A percentile compares a stretch with the other conserved stretches of the same genome.
phyloP scores from a whole-genome alignment of 1,140 invertebrate species.

The Rhopalosiphum padi region DNA sequence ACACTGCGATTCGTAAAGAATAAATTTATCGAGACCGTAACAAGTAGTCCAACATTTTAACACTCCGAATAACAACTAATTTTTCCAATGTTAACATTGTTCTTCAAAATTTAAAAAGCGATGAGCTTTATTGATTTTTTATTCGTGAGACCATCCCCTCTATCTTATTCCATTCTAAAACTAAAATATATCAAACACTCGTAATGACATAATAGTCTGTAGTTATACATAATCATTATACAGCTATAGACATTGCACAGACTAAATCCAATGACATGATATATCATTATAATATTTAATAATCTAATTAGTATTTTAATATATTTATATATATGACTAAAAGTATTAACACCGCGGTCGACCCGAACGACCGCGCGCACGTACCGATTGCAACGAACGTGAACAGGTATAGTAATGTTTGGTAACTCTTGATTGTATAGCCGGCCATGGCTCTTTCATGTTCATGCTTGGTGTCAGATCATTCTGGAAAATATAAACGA shows the following conservation, averaged over 20 bases:
- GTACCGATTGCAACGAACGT: slow-evolving; percentile 36
- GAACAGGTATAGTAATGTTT: slow-evolving; percentile 47
- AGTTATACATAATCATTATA: background rate
- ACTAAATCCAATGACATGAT: background rate
- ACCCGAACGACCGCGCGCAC: background rate
- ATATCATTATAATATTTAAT: background rate
- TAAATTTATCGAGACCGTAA: background rate
- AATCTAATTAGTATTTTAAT: background rate
- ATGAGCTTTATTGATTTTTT: too few species aligned
- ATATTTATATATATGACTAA: background rate
- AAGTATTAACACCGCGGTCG: background rate
- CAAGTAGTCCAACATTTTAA: background rate
- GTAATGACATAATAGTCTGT: too few species aligned
- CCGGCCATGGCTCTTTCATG: slow-evolving; percentile 50
- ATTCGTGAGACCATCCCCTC: too few species aligned
- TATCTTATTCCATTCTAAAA: too few species aligned
- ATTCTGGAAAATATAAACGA: slow-evolving; percentile 37
- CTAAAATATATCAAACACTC: too few species aligned
- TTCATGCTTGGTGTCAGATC: slow-evolving; percentile 48
- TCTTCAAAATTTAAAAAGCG: too few species aligned
- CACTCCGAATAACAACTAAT: too few species aligned
- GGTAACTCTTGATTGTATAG: background rate
- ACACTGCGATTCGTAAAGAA: background rate
- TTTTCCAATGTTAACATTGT: too few species aligned
- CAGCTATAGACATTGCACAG: background rate